Base-by-base conservation (phyloP, 2,797 vertebrate species). In the Dendrocincla fuliginosa region DNA sequence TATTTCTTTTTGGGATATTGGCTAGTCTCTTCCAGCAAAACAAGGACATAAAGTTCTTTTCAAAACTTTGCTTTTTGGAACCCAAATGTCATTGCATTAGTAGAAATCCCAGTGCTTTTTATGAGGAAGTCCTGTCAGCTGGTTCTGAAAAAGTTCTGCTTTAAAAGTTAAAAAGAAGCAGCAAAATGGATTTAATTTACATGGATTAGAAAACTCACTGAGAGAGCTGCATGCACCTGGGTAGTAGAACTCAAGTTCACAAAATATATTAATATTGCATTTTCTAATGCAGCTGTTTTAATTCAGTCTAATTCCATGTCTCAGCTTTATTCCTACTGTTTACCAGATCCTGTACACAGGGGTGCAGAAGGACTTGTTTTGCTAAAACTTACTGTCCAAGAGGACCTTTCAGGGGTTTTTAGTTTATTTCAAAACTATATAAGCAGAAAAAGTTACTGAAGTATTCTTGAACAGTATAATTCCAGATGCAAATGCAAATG, bases 241-340 rank as follows among this genome's bases (percentile, higher is more conserved):
- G 91, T 89, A 86, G 64, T 91, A 94, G 95, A 96, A 89, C 90
- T 97, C 92, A 96, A 97, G 96, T 95, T 96, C 87, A 89, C 85
- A 89, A 95, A 85, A 63, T 80, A 57, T 49, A 85, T 67, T 95
- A 95, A 53, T 93, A 92, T 87, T 94, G 47, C 60, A 84, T 78
- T 80, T 94, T 93, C 56, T 88, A 77, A 91, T 44, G 39, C 91
- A 42, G 89, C 68, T 95, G 81, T 92, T 96, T 91, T 91, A 94
- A 64, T 95, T 96, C 87, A 94, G 82, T 79, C 76, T 92, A 42
- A 95, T 96, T 78, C 77, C 83, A 87, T 87, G 44, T 96, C 80
- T 97, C 93, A 93, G 94, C 96, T 96, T 98, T 96, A 96, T 93
- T 95, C 95, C 88, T 96, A 82, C 90, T 95, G 95, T 98, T 98